Evolutionary conservation across 2,888 invertebrate species (phyloP), one percentile per base, ranked within the genome.

Genomic region (Hyalella azteca): DNA sequence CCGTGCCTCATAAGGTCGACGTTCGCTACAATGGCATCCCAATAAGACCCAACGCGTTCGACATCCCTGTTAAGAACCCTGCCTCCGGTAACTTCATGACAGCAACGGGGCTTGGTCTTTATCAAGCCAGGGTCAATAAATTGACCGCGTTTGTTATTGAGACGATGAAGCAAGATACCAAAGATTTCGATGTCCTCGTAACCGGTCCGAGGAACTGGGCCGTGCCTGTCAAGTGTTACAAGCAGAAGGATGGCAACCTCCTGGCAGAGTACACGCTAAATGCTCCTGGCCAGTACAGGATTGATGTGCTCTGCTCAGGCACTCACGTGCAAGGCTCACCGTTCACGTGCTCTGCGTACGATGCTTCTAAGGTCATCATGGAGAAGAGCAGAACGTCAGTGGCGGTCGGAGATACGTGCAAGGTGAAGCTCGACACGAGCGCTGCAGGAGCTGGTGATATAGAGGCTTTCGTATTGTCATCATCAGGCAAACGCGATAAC

Each of bases 231-330:
- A 89, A 96, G 81, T 97, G 98, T 87, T 97, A 97, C 88, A 96
- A 96, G 87, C 98, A 98, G 82, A 95, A 97, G 87, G 96, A 97
- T 82, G 98, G 98, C 1, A 93, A 96, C 86, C 90, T 97, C 79
- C 93, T 96, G 87, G 98, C 98, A 0, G 98, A 99, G 88, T 99
- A 94, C 88, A 93, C 95, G 41, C 92, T 93, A 81, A 93, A 84
- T 59, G 78, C 82, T n/a, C 85, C 86, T 87, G 90, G 90, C 54
- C 86, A 88, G 32, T 90, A 91, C 87, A 89, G 89, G 85, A 89
- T 95, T 89, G 97, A 97, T 89, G 96, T 97, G 3, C 89, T 95
- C 48, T 95, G 95, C 88, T 92, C 95, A 85, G 94, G 95, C 0
- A 95, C 96, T 86, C 93, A 95, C 13, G 92, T 98, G 49, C 91